These are phyloP conservation scores for Epizoanthus stellaris DNA, from an alignment of 92 coral and sea anemone genomes.

Conservation along the genomic window DNA sequence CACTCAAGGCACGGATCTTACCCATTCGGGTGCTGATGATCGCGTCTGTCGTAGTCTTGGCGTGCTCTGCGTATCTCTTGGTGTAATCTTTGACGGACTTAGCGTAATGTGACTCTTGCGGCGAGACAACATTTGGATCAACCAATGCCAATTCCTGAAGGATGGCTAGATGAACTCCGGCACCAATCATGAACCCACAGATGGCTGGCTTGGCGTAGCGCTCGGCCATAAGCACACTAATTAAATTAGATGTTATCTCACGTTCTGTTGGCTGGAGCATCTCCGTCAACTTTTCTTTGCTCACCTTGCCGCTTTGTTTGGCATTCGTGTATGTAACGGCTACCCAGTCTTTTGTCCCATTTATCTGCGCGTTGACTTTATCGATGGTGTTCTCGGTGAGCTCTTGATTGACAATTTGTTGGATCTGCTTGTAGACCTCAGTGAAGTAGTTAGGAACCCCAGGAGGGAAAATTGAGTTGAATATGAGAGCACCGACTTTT, in stretches of 20 bases:
- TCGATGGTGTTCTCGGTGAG: conserved; percentile 51
- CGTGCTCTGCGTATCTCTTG: conserved; percentile 43
- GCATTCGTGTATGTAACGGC: conserved; percentile 46
- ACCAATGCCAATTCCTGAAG: conserved; percentile 41
- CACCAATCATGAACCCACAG: conserved; percentile 46
- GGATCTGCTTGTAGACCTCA: conserved; percentile 51
- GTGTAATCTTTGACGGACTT: conserved; percentile 51
- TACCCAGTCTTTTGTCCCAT: conserved; percentile 52
- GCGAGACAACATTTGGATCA: conserved; percentile 30
- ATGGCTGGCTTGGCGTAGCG: conserved; percentile 42
- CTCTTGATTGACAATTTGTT: conserved; percentile 40
- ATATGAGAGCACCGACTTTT: conserved; percentile 34
- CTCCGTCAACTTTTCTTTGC: conserved; percentile 37
- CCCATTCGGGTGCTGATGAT: conserved; percentile 32
- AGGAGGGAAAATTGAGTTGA: conserved; percentile 46
- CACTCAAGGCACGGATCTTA: conserved; percentile 2
- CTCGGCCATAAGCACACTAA: conserved; percentile 48
- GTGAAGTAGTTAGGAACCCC: conserved; percentile 55
- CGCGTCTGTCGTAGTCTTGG: conserved; percentile 27
- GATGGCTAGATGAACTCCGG: conserved; percentile 43
- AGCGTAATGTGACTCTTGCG: conserved; percentile 41
- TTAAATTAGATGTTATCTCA: conserved; percentile 43
- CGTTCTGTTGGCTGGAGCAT: conserved; percentile 49
- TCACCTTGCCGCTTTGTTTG: conserved; percentile 28
- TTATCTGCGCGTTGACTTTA: conserved; percentile 42